Evolutionary conservation across 2,888 invertebrate species (phyloP).

Genomic region (Andrena trimmerana): DNA sequence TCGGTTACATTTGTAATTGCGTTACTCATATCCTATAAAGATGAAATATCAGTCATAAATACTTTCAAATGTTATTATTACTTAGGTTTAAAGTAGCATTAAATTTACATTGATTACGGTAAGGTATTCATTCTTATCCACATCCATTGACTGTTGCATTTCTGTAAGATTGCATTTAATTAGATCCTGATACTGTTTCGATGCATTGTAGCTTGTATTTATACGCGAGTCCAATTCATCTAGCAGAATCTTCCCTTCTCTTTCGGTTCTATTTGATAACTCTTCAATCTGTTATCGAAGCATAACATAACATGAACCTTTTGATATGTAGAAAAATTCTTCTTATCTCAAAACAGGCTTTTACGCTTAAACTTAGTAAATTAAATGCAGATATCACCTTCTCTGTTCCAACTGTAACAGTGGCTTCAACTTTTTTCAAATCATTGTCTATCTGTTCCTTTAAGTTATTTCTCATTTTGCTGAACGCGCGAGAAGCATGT

Average conservation of each 20-base stretch:
- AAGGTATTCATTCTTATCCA: conserved; percentile 67
- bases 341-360: neutral
- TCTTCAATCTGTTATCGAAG: conserved; percentile 69
- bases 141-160: conserved; percentile 68
- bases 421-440: too few species aligned
- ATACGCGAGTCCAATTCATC: conserved; percentile 74
- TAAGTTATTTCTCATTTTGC: too few species aligned
- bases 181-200: conserved; percentile 68
- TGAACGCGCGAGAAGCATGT: too few species aligned
- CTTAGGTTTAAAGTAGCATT: too few species aligned
- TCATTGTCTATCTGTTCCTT: too few species aligned
- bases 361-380: too few species aligned
- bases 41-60: too few species aligned
- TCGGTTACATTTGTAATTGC: too few species aligned
- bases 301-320: conserved; percentile 4
- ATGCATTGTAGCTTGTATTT: conserved; percentile 65
- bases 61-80: too few species aligned
- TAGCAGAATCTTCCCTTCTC: conserved; percentile 68
- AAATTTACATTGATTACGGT: conserved; percentile 56
- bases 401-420: too few species aligned
- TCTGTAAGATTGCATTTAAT: conserved; percentile 66
- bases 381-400: too few species aligned
- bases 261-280: conserved; percentile 65
- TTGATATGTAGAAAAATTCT: neutral
- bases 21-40: too few species aligned